Evolutionary conservation across 2,113 vertebrate genomes (phyloP).

Genomic region (Gracilinanus agilis): DNA sequence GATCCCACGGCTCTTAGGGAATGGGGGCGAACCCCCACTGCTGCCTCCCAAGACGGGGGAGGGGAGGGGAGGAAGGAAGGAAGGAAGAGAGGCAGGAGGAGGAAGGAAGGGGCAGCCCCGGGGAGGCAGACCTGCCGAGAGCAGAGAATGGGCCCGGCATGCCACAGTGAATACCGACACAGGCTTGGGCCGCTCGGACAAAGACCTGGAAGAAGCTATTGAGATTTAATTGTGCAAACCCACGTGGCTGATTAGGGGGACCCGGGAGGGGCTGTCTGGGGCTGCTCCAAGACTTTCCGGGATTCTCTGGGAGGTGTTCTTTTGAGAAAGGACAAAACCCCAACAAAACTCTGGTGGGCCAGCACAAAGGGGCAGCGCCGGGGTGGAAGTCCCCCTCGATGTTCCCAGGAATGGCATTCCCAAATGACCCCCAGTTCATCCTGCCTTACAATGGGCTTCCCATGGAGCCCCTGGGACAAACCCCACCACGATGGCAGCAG

Average conservation of each 20-base stretch:
- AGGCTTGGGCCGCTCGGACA: too few species aligned
- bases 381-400: slow-evolving; percentile 72
- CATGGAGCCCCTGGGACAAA: slow-evolving; percentile 46
- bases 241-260: slow-evolving; percentile 80
- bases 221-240: slow-evolving; percentile 83
- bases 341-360: slow-evolving; percentile 78
- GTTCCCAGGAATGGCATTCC: slow-evolving; percentile 68
- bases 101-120: slow-evolving; percentile 29
- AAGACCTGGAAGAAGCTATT: slow-evolving; percentile 78
- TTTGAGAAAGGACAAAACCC: slow-evolving; percentile 74
- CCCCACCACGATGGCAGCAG: too few species aligned
- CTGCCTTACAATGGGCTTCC: slow-evolving; percentile 69
- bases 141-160: slow-evolving; percentile 51
- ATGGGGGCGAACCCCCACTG: neutral
- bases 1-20: neutral
- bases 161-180: too few species aligned
- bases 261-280: slow-evolving; percentile 31
- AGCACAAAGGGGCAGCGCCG: slow-evolving; percentile 74
- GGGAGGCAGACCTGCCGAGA: slow-evolving; percentile 67
- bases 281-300: too few species aligned
- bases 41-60: neutral
- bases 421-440: slow-evolving; percentile 67
- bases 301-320: slow-evolving; percentile 71
- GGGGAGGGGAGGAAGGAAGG: neutral
- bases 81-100: neutral